Evolutionary conservation across 2,797 vertebrate genomes (phyloP).

Genomic region (Emydoidea blandingii): DNA sequence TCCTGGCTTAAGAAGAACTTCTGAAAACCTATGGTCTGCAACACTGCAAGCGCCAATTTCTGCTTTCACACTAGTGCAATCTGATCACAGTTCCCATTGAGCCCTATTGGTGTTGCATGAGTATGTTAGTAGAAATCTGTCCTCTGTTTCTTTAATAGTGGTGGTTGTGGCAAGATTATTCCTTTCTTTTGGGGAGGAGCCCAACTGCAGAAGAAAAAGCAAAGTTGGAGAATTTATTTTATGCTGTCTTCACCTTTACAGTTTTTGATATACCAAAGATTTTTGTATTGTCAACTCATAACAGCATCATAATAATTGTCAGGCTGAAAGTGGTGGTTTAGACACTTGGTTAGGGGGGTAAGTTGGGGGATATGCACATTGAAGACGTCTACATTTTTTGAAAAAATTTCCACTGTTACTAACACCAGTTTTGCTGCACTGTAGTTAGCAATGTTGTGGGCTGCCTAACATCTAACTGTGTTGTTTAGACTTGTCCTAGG

Average conservation of each 20-base stretch:
- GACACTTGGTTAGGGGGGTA: not conserved
- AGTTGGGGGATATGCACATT: not conserved
- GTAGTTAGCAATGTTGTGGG: not conserved
- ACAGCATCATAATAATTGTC: accelerated
- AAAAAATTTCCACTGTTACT: not conserved
- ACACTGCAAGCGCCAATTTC: accelerated
- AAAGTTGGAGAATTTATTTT: not conserved
- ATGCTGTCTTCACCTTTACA: not conserved
- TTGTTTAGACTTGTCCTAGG: conserved; percentile 57
- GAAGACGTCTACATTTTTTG: not conserved
- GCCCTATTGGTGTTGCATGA: accelerated
- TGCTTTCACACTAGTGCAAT: accelerated
- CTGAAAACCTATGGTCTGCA: accelerated
- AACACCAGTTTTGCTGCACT: not conserved
- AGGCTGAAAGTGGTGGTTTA: not conserved
- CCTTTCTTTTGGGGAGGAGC: not conserved
- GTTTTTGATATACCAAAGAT: not conserved
- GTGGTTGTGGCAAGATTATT: not conserved
- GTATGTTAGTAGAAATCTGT: accelerated
- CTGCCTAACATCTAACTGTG: not conserved
- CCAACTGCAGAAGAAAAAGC: accelerated
- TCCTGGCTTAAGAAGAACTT: not conserved
- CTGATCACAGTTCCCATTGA: accelerated
- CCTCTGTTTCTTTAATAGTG: accelerated
- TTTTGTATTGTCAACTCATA: not conserved